Base-by-base conservation (phyloP, 35 echinoderm and acorn worm species). In the Eucidaris tribuloides region DNA sequence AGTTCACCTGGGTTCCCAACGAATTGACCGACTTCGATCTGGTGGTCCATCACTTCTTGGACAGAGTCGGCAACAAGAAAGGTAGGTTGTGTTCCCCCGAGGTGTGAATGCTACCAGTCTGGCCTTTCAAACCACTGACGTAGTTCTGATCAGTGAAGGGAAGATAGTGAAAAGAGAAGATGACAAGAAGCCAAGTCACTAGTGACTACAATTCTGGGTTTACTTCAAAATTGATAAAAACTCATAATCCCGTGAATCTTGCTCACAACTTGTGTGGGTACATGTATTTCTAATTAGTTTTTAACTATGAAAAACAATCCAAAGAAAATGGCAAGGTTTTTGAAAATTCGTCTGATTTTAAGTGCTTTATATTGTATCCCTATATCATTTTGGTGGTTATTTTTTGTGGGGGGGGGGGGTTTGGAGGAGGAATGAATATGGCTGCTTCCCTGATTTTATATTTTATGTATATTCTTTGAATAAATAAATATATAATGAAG, bases 1-100 rank as follows among this genome's bases (percentile, higher is more conserved):
- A 91, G 94, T 77, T 97, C 23, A 91, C 89, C 7, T 97, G 94
- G 88, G 68, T 97, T 27, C 94, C 94, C 42, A 97, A 97, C 44
- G 94, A 97, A 46, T 33, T 97, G 20, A 52, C 44, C 22, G 76
- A 62, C 24, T 97, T 91, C 82, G 82, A 97, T 65, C 70, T 97
- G 22, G 88, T 91, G 4, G 60, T 97, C 17, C 56, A 81, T 40
- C 76, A 90, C 42, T 50, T 78, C 36, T 57, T 80, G 20, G 89
- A 97, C 44, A 77, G 94, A 46, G 94, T 91, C 40, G 36, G 66
- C 40, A 97, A 97, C 62, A 88, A 79, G 43, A 91, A 91, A 85
- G 89, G 94, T 91, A 64, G 57, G 79, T 84, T 5, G 1, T 4
- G 27, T 62, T 14, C 22, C 33, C 17, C 2, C 7, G 42, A 19